These are phyloP conservation scores for Venustoraphidia nigricollis DNA, from an alignment of 2,888 invertebrate species.

Conservation along the genomic window DNA sequence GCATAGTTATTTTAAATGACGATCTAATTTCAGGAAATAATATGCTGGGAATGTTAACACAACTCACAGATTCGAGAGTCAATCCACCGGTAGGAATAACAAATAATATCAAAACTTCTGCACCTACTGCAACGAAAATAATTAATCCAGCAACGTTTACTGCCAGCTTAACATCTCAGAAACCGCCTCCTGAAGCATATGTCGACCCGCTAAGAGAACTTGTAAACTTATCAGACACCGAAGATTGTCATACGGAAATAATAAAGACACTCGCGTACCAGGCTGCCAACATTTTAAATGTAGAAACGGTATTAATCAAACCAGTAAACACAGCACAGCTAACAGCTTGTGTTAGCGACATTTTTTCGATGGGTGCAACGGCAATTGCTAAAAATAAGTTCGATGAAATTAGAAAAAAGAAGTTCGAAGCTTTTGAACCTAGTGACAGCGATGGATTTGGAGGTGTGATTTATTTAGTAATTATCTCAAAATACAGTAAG, in stretches of 20 bases:
- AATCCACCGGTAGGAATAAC: conserved; percentile 7
- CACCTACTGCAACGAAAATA: conserved; percentile 9
- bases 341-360: conserved; percentile 15
- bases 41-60: conserved; percentile 22
- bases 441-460: conserved; percentile 50
- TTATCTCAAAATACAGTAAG: no score
- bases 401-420: conserved; percentile 22
- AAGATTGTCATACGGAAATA: conserved; percentile 27
- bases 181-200: conserved; percentile 15
- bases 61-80: conserved; percentile 17
- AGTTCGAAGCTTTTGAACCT: conserved; percentile 28
- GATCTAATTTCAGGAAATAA: conserved; percentile 9
- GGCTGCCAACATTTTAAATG: conserved; percentile 40
- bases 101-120: conserved; percentile 5
- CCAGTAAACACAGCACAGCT: conserved; percentile 8
- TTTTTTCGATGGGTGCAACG: conserved; percentile 23
- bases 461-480: background rate
- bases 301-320: conserved; percentile 26
- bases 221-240: conserved; percentile 37
- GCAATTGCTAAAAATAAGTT: conserved; percentile 25
- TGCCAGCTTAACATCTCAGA: conserved; percentile 6
- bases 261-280: conserved; percentile 41
- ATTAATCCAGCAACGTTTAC: conserved; percentile 6
- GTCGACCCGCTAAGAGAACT: conserved; percentile 48
- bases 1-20: background rate